Evolutionary conservation across 2,888 invertebrate species (phyloP), one percentile per base, ranked within the genome.

Genomic region (Thereva unica): DNA sequence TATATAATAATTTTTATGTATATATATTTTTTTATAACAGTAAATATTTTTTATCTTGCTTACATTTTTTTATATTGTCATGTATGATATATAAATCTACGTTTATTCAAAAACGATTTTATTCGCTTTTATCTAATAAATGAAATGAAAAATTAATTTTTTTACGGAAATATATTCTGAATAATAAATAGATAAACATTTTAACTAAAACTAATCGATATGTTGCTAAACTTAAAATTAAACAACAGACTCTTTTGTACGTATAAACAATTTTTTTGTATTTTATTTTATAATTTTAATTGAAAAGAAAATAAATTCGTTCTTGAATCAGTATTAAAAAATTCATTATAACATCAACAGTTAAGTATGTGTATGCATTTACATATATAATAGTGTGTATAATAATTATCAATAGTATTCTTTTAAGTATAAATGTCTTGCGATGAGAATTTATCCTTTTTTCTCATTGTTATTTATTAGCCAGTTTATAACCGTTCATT

Each of bases 51-150:
- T 12, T 42, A 53, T 34, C 40, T 42, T 50, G 23, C 40, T 52
- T 53, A 38, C 10, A 5, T 50, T 50, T 63, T 56, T 42, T 12
- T 53, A 64, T 64, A 64, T 64, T 64, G 64, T 64, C 64, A 42
- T 64, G 41, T 42, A 64, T 64, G 64, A 64, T 64, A 64, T 64
- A 64, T 53, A 64, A 64, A 64, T 64, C 64, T 64, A 64, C 64
- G 49, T 61, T 50, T 40, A 50, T 61, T 61, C 61, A 61, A 61
- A 50, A 50, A 50, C 49, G 41, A 50, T 45, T 61, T 61, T 61
- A 61, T 61, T 49, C 50, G 50, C 61, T 61, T 61, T 40, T 23
- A 23, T 23, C 23, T 23, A 23, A 23, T 23, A 23, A 23, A 23
- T 23, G 23, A 23, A 23, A 23, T 23, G 23, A 23, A 23, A 23